Percentiles rank a stretch among this genome's conserved stretches.
Evolutionary conservation across 2,113 vertebrate species (phyloP).

Genomic region (Vulpes ferrilata): DNA sequence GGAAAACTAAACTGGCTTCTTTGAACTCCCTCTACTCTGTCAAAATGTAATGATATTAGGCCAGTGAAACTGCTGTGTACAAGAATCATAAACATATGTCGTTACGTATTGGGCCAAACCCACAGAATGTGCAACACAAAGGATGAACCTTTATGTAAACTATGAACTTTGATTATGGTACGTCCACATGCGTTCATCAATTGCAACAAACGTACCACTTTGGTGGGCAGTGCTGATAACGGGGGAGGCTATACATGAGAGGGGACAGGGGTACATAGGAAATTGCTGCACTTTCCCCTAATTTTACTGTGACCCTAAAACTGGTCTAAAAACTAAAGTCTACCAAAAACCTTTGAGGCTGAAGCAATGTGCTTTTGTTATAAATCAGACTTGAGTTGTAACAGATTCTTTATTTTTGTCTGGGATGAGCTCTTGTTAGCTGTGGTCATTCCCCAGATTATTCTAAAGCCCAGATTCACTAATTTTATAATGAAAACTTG

Average conservation of each 20-base stretch:
- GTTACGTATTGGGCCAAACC: background rate
- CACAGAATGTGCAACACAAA: background rate
- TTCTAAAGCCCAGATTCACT: background rate
- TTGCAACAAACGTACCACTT: background rate
- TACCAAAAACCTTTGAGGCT: background rate
- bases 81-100: background rate
- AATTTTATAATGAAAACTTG: background rate
- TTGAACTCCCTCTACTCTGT: background rate
- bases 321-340: background rate
- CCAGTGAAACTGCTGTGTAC: background rate
- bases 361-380: constrained; percentile 11
- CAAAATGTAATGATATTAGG: background rate
- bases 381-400: background rate
- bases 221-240: background rate
- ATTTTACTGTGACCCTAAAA: constrained; percentile 4
- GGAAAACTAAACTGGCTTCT: background rate
- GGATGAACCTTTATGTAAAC: background rate
- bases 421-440: background rate
- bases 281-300: background rate
- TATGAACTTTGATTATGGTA: background rate
- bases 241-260: background rate
- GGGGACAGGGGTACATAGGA: background rate
- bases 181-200: background rate
- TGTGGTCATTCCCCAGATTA: background rate
- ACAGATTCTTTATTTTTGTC: constrained; percentile 15